phyloP scores from a whole-genome alignment of 2,888 invertebrate genomes.

The Drosophila niveifrons region DNA sequence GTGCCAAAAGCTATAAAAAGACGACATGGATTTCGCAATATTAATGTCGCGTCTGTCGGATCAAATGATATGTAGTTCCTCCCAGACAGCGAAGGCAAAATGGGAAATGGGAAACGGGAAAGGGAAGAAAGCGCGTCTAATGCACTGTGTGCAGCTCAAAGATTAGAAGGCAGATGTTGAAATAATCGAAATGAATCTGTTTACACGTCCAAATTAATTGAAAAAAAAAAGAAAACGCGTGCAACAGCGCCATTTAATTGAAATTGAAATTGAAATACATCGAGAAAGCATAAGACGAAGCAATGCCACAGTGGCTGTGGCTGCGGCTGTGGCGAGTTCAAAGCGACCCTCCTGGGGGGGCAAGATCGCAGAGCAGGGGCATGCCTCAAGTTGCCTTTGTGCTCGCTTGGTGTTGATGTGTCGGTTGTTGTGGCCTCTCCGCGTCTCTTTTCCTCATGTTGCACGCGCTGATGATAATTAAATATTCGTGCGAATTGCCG shows the following conservation, averaged over 20 bases:
- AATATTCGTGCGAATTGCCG: constrained; percentile 72
- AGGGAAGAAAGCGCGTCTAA: constrained; percentile 26
- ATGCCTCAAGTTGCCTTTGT: background rate
- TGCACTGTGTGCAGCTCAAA: constrained; percentile 39
- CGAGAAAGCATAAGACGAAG: constrained; percentile 16
- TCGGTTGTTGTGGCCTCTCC: constrained; percentile 5
- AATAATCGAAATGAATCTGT: constrained; percentile 84
- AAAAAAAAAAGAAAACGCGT: constrained; percentile 76
- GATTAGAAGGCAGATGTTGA: constrained; percentile 80
- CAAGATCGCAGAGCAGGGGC: background rate
- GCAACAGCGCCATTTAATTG: constrained; percentile 80
- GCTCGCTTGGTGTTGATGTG: constrained; percentile 39
- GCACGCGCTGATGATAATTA: constrained; percentile 43
- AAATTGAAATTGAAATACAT: constrained; percentile 63
- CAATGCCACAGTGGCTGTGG: constrained; percentile 15
- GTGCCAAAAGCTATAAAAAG: constrained; percentile 62
- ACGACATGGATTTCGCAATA: constrained; percentile 55
- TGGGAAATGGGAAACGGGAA: background rate
- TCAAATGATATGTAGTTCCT: constrained; percentile 8
- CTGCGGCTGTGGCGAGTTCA: constrained; percentile 54
- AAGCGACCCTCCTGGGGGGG: constrained; percentile 36
- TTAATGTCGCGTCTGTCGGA: constrained; percentile 30
- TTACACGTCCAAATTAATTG: constrained; percentile 83
- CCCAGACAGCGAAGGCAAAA: background rate
- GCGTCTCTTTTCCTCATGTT: background rate